Conservation (phyloP, 2,797 vertebrate species). For the Anabas testudineus region DNA sequence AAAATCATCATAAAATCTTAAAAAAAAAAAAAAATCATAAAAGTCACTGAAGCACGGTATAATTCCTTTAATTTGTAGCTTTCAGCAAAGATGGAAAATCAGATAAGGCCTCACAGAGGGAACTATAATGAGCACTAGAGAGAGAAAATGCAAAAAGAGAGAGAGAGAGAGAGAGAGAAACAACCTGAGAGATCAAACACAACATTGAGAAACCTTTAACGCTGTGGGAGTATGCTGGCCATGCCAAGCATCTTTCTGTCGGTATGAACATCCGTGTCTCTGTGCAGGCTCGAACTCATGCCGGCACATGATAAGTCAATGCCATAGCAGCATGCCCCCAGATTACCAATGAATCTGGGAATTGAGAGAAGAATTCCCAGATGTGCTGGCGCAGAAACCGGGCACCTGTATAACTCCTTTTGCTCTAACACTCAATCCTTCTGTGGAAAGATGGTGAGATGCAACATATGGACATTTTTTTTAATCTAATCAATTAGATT, state of each 20-base stretch:
- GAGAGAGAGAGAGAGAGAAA: constrained; percentile 29
- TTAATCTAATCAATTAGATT: neutral
- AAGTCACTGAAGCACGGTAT: constrained; percentile 11
- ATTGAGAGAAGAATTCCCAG: constrained; percentile 56
- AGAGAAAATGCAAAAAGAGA: constrained; percentile 9
- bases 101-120: constrained; percentile 19
- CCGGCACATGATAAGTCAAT: constrained; percentile 57
- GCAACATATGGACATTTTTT: neutral
- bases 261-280: constrained; percentile 41
- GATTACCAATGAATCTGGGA: constrained; percentile 60
- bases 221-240: constrained; percentile 41
- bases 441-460: neutral
- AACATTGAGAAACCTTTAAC: constrained; percentile 18
- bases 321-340: constrained; percentile 28
- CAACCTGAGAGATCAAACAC: constrained; percentile 30
- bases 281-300: constrained; percentile 51
- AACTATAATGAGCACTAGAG: neutral
- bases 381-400: constrained; percentile 57
- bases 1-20: constrained; percentile 30
- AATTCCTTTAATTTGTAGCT: constrained; percentile 41
- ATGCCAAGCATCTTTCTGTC: constrained; percentile 37
- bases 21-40: constrained; percentile 17
- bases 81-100: constrained; percentile 25
- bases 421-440: constrained; percentile 15
- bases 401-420: constrained; percentile 32